Evolutionary conservation across 2,113 vertebrate genomes (phyloP).

Genomic region (Panthera leo): DNA sequence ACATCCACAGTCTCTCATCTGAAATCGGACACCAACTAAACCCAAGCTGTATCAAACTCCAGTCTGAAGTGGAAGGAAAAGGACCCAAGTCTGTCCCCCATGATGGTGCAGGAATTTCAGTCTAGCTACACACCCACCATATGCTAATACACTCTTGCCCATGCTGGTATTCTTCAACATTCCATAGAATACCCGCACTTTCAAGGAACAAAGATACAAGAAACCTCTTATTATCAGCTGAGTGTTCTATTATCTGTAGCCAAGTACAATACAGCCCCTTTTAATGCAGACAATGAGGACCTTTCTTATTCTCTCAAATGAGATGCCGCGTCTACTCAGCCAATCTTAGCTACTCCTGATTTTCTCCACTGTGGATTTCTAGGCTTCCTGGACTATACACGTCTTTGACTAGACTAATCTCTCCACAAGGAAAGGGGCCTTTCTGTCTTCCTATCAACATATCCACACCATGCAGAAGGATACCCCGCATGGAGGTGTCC

Average conservation of each 20-base stretch:
- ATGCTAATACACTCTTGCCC: background rate
- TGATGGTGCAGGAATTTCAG: background rate
- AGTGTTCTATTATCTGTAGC: background rate
- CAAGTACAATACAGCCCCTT: background rate
- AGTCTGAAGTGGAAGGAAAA: background rate
- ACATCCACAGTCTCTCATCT: background rate
- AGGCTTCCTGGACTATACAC: background rate
- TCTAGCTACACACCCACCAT: background rate
- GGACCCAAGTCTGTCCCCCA: background rate
- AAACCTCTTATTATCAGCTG: background rate
- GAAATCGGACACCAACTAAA: background rate
- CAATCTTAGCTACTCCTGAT: background rate
- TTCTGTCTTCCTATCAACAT: background rate
- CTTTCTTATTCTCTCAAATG: background rate
- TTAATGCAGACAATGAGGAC: background rate
- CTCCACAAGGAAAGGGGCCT: background rate
- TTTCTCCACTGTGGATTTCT: background rate
- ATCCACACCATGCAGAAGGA: too few relatives aligned
- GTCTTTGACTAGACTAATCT: too few relatives aligned
- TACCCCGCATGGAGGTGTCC: fast-evolving
- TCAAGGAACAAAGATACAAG: background rate
- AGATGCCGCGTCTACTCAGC: background rate
- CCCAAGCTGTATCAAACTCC: background rate
- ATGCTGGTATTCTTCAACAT: background rate
- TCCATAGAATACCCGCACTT: background rate